Evolutionary conservation across 2,113 vertebrate species (phyloP).

Genomic region (Dolichallabes microphthalmus): DNA sequence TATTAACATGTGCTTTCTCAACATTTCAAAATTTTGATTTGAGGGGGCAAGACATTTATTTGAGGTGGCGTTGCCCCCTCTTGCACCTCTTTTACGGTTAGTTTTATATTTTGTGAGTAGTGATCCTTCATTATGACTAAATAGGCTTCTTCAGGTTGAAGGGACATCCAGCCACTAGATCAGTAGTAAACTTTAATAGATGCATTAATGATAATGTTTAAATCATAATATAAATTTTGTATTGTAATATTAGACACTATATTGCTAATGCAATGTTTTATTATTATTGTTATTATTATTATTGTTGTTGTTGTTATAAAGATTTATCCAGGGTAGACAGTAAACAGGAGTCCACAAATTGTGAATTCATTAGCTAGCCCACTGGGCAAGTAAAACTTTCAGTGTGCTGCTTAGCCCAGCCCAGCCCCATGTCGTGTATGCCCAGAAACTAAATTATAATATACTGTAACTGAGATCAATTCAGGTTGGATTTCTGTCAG

Average conservation of each 20-base stretch:
- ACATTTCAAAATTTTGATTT: too few species aligned
- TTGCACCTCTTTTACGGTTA: too few species aligned
- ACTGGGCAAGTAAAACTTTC: background rate
- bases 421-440: background rate
- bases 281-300: background rate
- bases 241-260: background rate
- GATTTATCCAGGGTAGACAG: background rate
- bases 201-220: background rate
- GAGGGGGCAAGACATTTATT: too few species aligned
- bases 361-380: background rate
- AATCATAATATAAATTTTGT: background rate
- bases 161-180: background rate
- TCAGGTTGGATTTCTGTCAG: background rate
- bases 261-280: background rate
- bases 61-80: too few species aligned
- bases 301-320: too few species aligned
- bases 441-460: background rate
- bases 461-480: background rate
- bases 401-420: background rate
- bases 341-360: background rate
- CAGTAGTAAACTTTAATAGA: background rate
- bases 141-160: too few species aligned
- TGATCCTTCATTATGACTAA: conserved; percentile 1
- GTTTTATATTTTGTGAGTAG: conserved; percentile 22
- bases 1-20: too few species aligned